A percentile compares a stretch with the other conserved stretches of the same genome.
These are phyloP conservation scores for Gonocerus acuteangulatus DNA, from an alignment of 2,888 invertebrate species.

Conservation along the genomic window DNA sequence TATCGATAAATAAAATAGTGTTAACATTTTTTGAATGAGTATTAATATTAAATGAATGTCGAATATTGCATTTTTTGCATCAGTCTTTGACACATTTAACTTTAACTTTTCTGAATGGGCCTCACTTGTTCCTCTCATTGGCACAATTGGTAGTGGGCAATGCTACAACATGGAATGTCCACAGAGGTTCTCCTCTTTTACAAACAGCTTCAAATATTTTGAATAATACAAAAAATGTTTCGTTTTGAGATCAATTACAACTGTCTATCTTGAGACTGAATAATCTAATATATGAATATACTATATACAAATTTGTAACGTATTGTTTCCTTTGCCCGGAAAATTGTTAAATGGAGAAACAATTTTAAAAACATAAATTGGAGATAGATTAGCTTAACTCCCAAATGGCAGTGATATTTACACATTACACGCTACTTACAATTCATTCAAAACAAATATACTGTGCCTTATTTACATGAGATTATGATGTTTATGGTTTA, in stretches of 20 bases:
- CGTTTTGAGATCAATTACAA: constrained; percentile 31
- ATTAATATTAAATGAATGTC: too few species aligned
- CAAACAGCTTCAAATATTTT: neutral
- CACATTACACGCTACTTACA: constrained; percentile 10
- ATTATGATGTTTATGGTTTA: constrained; percentile 14
- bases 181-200: neutral
- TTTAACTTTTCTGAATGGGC: constrained; percentile 27
- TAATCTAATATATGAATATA: neutral
- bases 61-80: constrained; percentile 6
- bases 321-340: neutral
- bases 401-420: constrained; percentile 24
- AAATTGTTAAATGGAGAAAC: neutral
- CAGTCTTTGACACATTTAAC: constrained; percentile 31
- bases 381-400: neutral
- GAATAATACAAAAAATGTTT: constrained; percentile 7
- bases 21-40: too few species aligned
- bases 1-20: too few species aligned
- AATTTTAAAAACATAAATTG: neutral
- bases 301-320: constrained; percentile 1
- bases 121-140: constrained; percentile 27
- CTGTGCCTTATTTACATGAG: constrained; percentile 19
- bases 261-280: neutral
- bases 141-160: constrained; percentile 31
- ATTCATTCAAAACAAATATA: neutral
- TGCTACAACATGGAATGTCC: constrained; percentile 27